Evolutionary conservation across 92 coral and sea anemone genomes (phyloP), one percentile per base, ranked within the genome.

Genomic region (Epizoanthus stellaris): DNA sequence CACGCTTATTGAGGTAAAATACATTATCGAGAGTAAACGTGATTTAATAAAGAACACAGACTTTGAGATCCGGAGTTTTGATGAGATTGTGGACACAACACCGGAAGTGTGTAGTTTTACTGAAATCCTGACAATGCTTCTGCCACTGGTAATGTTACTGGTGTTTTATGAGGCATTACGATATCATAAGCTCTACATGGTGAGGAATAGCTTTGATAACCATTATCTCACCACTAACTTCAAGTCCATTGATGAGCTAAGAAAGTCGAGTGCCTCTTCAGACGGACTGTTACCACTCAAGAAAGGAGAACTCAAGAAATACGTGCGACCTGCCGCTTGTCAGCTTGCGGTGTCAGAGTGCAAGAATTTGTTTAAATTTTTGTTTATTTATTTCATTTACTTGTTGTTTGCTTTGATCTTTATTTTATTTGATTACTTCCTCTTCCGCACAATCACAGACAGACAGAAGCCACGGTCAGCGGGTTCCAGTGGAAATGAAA

Each of bases 211-310:
- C 63, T 97, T 97, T 69, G 97, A 97, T 70, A 97, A 97, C 43
- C 96, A 93, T 47, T 97, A 91, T 65, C 95, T 97, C 38, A 97
- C 99, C 30, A 87, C 80, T 14, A 96, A 95, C 70, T 97, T 97
- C 89, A 95, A 97, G 84, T 88, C 96, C 23, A 97, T 97, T 21
- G 99, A 97, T 65, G 97, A 95, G 77, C 85, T 91, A 70, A 94
- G 99, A 64, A 94, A 94, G 67, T 69, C 97, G 36, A 95, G 98
- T 57, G 95, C 98, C 8, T 91, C 96, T 39, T 79, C 82, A 4
- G 97, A 95, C 76, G 93, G 95, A 10, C 87, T 97, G 56, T 73
- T 97, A 30, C 99, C 99, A 0, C 89, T 97, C 54, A 93, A 94
- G 80, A 97, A 97, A 79, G 95, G 94, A 49, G 99, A 97, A 73